These are phyloP conservation scores for Tragulus kanchil DNA, from an alignment of 2,113 vertebrate species.

Conservation along the genomic window DNA sequence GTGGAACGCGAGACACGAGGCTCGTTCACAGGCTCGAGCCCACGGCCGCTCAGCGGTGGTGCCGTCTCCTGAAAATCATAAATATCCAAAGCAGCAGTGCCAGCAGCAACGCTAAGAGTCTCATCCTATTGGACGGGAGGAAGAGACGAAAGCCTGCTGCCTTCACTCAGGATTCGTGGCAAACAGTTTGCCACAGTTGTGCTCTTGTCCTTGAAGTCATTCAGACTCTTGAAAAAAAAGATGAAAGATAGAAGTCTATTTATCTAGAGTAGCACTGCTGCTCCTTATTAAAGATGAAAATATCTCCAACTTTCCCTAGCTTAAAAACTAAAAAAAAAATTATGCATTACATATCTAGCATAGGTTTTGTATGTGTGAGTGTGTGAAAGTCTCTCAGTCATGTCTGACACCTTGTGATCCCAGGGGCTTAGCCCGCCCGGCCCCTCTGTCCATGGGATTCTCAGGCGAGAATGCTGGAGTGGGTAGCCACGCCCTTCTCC, in stretches of 20 bases:
- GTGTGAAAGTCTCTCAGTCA: not conserved
- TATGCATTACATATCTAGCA: not conserved
- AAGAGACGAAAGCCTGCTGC: conserved; percentile 76
- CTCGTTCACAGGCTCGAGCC: conserved; percentile 80
- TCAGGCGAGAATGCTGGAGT: not conserved
- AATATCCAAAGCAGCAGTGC: conserved; percentile 75
- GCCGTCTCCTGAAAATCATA: conserved; percentile 80
- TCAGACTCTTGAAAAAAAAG: not conserved
- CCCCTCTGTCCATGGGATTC: not conserved
- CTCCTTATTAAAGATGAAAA: conserved; percentile 37
- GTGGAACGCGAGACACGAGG: conserved; percentile 82
- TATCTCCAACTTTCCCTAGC: not conserved
- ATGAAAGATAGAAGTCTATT: not conserved
- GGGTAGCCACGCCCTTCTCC: not conserved
- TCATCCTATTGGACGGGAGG: conserved; percentile 70
- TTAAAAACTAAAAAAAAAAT: conserved; percentile 1
- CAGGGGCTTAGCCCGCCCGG: not conserved
- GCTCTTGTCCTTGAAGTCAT: not conserved
- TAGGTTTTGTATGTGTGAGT: not conserved
- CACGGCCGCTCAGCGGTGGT: conserved; percentile 71
- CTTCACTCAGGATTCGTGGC: conserved; percentile 64
- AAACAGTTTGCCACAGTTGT: conserved; percentile 25
- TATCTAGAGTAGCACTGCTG: conserved; percentile 2
- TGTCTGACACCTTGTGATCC: not conserved
- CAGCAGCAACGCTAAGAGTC: conserved; percentile 63